These are phyloP conservation scores for Lagopus muta DNA, from an alignment of 2,113 vertebrate species.

Conservation along the genomic window DNA sequence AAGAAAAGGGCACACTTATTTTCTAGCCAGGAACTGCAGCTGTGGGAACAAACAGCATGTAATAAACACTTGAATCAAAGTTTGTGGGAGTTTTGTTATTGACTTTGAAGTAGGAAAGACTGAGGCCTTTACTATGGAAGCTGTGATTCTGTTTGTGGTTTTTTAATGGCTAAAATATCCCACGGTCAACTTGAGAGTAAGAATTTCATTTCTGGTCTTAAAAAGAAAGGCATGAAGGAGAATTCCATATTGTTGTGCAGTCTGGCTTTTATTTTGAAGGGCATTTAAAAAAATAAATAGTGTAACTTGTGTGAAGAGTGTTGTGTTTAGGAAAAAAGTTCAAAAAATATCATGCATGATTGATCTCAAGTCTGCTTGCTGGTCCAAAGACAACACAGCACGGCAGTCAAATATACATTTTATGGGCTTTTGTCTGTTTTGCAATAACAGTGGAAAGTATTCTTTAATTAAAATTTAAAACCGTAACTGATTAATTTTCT, in stretches of 20 bases:
- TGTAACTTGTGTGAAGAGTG: slow-evolving; percentile 75
- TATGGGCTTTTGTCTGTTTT: slow-evolving; percentile 85
- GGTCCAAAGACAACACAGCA: slow-evolving; percentile 80
- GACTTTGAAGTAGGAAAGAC: slow-evolving; percentile 57
- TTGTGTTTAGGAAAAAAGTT: slow-evolving; percentile 75
- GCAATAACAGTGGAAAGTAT: slow-evolving; percentile 83
- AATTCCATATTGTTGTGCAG: slow-evolving; percentile 66
- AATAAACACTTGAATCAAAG: slow-evolving; percentile 69
- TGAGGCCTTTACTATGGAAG: slow-evolving; percentile 56
- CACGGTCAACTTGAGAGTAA: slow-evolving; percentile 56
- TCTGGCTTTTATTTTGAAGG: slow-evolving; percentile 79
- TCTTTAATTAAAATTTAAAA: slow-evolving; percentile 89
- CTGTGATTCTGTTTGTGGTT: slow-evolving; percentile 60
- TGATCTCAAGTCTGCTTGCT: slow-evolving; percentile 72
- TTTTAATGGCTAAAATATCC: slow-evolving; percentile 66
- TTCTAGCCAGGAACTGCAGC: slow-evolving; percentile 47
- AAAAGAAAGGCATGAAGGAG: slow-evolving; percentile 67
- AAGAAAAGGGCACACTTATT: neutral
- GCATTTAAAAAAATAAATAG: slow-evolving; percentile 48
- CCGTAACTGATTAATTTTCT: slow-evolving; percentile 87
- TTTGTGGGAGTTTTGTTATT: slow-evolving; percentile 59
- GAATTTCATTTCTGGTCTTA: slow-evolving; percentile 58
- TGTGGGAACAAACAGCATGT: slow-evolving; percentile 56
- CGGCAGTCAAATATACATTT: slow-evolving; percentile 82
- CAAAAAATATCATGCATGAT: slow-evolving; percentile 79